phyloP scores from a whole-genome alignment of 2,888 invertebrate species.

The Melinaea marsaeus region DNA sequence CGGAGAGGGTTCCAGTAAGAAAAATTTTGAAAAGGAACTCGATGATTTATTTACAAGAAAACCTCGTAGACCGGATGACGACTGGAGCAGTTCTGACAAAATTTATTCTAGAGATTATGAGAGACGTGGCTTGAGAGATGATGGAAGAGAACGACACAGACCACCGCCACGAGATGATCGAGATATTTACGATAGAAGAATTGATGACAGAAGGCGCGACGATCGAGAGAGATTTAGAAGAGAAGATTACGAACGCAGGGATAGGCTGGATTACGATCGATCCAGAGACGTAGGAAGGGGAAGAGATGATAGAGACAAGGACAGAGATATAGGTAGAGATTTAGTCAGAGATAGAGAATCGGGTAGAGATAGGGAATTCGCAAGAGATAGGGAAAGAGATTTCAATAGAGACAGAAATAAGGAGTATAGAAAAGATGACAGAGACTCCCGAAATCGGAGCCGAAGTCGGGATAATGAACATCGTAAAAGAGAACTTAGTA shows the following conservation, averaged over 20 bases:
- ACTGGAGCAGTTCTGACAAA: slow-evolving; percentile 31
- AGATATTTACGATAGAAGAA: slow-evolving; percentile 37
- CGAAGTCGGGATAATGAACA: slow-evolving; percentile 56
- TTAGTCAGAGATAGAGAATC: slow-evolving; percentile 46
- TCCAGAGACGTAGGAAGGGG: slow-evolving; percentile 35
- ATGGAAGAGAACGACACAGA: slow-evolving; percentile 36
- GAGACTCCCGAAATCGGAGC: slow-evolving; percentile 41
- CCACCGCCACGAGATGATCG: slow-evolving; percentile 17
- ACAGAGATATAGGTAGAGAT: slow-evolving; percentile 36
- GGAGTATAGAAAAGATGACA: slow-evolving; percentile 39
- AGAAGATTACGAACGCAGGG: slow-evolving; percentile 37
- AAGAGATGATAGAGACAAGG: slow-evolving; percentile 43
- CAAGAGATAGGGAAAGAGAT: slow-evolving; percentile 38
- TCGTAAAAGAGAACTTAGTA: slow-evolving; percentile 58
- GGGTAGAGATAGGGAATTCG: slow-evolving; percentile 23
- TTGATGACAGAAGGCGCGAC: slow-evolving; percentile 44
- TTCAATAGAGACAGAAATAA: slow-evolving; percentile 40
- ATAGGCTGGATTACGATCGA: slow-evolving; percentile 38
- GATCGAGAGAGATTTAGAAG: slow-evolving; percentile 45
- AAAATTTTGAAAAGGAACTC: slow-evolving; percentile 60
- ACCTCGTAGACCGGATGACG: slow-evolving; percentile 46
- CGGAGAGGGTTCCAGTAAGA: slow-evolving; percentile 48
- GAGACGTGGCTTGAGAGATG: slow-evolving; percentile 44
- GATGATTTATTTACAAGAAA: slow-evolving; percentile 58
- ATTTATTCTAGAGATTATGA: slow-evolving; percentile 36